Evolutionary conservation across 1,140 invertebrate species (phyloP).

Genomic region (Hormaphis cornu): DNA sequence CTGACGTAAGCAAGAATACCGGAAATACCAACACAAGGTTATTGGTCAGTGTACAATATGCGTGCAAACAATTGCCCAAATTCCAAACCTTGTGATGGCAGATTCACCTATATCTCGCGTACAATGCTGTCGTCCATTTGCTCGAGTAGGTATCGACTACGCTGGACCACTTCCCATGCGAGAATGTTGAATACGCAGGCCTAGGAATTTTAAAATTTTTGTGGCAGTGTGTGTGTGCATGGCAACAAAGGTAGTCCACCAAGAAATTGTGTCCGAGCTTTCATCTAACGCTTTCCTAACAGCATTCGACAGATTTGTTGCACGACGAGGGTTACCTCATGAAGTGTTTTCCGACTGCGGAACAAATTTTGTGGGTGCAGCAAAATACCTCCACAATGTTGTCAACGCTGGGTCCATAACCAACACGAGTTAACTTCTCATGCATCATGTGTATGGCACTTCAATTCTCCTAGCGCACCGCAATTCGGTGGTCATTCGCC

Average conservation of each 20-base stretch:
- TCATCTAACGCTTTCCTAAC: conserved; percentile 42
- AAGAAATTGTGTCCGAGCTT: conserved; percentile 43
- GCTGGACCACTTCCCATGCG: background rate
- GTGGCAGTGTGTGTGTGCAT: conserved; percentile 44
- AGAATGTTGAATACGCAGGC: background rate
- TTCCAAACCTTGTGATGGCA: no score
- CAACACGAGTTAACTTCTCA: no score
- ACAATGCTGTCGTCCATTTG: background rate
- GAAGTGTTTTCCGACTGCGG: conserved; percentile 41
- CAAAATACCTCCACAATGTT: no score
- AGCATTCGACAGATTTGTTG: conserved; percentile 42
- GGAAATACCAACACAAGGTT: no score
- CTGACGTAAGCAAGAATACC: no score
- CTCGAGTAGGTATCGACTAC: conserved; percentile 38
- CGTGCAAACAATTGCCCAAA: no score
- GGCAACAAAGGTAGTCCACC: conserved; percentile 42
- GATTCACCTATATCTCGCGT: background rate
- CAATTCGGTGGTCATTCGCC: conserved; percentile 37
- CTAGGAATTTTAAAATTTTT: conserved; percentile 36
- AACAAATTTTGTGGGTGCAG: conserved; percentile 41
- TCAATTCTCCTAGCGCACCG: conserved; percentile 35
- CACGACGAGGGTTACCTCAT: conserved; percentile 40
- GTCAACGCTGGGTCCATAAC: no score
- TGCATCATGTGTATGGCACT: conserved; percentile 36
- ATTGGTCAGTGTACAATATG: no score